Percentiles rank a stretch among this genome's conserved stretches.
These are phyloP conservation scores for Dermolepida albohirtum DNA, from an alignment of 2,888 invertebrate genomes.

Conservation along the genomic window DNA sequence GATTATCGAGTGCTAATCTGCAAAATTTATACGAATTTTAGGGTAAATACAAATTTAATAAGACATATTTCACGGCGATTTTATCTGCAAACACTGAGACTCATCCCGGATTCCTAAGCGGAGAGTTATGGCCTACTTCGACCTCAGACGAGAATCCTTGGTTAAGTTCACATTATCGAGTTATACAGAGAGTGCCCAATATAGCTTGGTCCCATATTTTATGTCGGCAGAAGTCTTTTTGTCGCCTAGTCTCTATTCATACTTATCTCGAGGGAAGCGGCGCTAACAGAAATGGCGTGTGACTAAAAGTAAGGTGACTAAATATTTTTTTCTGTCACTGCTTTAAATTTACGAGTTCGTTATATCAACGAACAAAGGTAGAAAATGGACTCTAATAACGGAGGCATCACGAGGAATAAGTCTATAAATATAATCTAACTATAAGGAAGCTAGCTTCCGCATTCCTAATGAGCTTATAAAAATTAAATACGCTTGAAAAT, in stretches of 20 bases:
- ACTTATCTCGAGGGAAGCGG: slow-evolving; percentile 35
- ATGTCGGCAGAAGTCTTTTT: slow-evolving; percentile 44
- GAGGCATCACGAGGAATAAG: background rate
- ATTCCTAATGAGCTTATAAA: too few species aligned
- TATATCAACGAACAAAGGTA: slow-evolving; percentile 4
- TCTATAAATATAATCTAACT: too few species aligned
- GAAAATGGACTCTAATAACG: slow-evolving; percentile 25
- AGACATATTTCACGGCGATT: slow-evolving; percentile 47
- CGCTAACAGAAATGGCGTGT: slow-evolving; percentile 24
- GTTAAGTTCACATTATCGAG: slow-evolving; percentile 48
- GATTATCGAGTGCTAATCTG: slow-evolving; percentile 9
- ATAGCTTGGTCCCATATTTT: slow-evolving; percentile 44
- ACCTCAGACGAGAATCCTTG: slow-evolving; percentile 45
- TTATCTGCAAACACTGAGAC: slow-evolving; percentile 45
- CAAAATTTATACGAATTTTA: slow-evolving; percentile 40
- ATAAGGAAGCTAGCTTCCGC: too few species aligned
- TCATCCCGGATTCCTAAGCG: slow-evolving; percentile 25
- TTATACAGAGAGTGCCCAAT: slow-evolving; percentile 45
- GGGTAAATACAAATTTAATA: slow-evolving; percentile 48
- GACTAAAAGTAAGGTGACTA: slow-evolving; percentile 20
- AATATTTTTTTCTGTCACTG: slow-evolving; percentile 22
- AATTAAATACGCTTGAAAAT: too few species aligned
- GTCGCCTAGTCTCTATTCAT: slow-evolving; percentile 44
- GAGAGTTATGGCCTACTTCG: slow-evolving; percentile 42
- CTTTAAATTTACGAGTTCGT: slow-evolving; percentile 19